These are phyloP conservation scores for Phaenicophaeus curvirostris DNA, from an alignment of 2,797 vertebrate genomes.

Conservation along the genomic window DNA sequence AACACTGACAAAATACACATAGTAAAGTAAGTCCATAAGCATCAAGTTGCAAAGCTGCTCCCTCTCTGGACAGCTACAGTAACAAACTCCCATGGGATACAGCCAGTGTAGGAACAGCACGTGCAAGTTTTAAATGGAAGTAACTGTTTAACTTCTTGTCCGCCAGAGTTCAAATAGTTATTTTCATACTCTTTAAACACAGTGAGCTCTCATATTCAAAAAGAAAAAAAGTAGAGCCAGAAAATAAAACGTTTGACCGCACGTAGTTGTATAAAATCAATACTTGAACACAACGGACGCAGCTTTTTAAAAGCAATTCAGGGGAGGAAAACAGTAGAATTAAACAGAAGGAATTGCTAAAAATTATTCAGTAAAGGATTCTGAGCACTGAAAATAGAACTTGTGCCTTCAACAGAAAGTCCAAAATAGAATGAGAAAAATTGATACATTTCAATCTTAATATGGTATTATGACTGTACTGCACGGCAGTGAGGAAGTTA, in stretches of 20 bases:
- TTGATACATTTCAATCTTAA: neutral
- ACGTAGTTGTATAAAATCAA: neutral
- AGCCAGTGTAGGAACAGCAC: neutral
- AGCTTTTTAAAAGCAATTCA: neutral
- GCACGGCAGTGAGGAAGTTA: neutral
- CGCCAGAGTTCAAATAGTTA: neutral
- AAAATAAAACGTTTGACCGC: neutral
- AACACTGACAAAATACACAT: neutral
- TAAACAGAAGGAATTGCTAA: neutral
- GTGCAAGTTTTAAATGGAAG: neutral
- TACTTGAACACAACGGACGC: neutral
- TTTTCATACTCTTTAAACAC: neutral
- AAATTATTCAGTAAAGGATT: neutral
- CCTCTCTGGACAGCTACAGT: neutral
- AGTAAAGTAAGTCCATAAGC: neutral
- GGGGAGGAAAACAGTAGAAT: neutral
- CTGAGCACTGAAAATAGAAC: neutral
- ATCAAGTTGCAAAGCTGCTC: neutral
- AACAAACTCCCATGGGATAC: neutral
- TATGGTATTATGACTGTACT: neutral
- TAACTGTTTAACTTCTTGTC: neutral
- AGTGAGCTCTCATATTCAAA: neutral
- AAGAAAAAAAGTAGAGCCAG: neutral
- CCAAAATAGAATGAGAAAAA: neutral
- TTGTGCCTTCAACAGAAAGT: neutral